phyloP scores from a whole-genome alignment of 1,140 invertebrate genomes.

The Sitophilus oryzae region DNA sequence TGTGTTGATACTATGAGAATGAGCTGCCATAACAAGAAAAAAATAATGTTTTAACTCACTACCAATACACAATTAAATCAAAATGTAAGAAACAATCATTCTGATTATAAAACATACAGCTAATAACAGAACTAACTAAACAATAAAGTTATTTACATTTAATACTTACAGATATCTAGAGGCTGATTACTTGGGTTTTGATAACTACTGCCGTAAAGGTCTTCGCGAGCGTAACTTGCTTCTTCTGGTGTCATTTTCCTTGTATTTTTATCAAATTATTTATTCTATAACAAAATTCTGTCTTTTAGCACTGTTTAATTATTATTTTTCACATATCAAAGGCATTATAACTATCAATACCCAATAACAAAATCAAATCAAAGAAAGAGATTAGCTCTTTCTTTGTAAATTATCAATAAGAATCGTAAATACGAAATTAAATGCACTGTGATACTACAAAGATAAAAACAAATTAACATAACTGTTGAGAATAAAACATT shows the following conservation, averaged over 20 bases:
- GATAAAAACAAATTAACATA: too few species aligned
- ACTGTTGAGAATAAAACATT: too few species aligned
- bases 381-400: too few species aligned
- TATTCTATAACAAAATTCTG: too few species aligned
- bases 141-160: slow-evolving; percentile 2
- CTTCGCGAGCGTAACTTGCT: neutral
- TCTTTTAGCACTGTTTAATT: neutral
- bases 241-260: neutral
- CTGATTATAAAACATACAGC: neutral
- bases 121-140: neutral
- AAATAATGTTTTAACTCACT: neutral
- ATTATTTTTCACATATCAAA: neutral
- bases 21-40: slow-evolving; percentile 33
- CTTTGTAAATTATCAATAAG: too few species aligned
- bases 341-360: neutral
- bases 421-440: too few species aligned
- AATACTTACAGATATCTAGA: slow-evolving; percentile 36
- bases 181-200: slow-evolving; percentile 26
- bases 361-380: too few species aligned
- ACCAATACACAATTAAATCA: neutral
- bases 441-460: too few species aligned
- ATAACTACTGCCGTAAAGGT: neutral
- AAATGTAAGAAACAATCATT: neutral
- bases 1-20: slow-evolving; percentile 42
- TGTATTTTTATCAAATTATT: neutral